These are phyloP conservation scores for Acanthopleura granulata DNA, from an alignment of 2,888 invertebrate species.

Conservation along the genomic window DNA sequence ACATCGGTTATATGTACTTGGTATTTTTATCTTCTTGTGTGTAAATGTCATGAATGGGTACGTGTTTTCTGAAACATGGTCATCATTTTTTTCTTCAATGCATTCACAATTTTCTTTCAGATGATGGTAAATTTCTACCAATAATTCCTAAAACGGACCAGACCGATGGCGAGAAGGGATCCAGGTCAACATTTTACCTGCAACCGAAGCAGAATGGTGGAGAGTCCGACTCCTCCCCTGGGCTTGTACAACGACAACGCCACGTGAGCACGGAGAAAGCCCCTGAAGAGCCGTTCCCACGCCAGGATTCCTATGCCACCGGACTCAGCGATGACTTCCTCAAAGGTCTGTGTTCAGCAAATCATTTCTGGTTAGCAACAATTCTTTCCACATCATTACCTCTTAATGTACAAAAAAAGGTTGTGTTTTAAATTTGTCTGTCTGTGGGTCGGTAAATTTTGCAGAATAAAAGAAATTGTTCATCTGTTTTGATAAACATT, in stretches of 20 bases:
- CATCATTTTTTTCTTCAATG: background rate
- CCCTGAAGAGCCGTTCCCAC: slow-evolving; percentile 30
- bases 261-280: background rate
- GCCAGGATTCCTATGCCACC: slow-evolving; percentile 25
- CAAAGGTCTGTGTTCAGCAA: slow-evolving; percentile 29
- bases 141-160: background rate
- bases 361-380: too few relatives aligned
- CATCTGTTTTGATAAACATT: too few relatives aligned
- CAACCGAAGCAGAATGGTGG: background rate
- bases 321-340: slow-evolving; percentile 36
- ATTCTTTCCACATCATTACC: too few relatives aligned
- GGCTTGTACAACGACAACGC: background rate
- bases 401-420: too few relatives aligned
- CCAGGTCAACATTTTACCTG: background rate
- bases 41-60: too few relatives aligned
- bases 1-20: too few relatives aligned
- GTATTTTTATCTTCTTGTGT: too few relatives aligned
- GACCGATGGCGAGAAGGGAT: slow-evolving; percentile 7
- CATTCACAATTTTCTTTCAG: background rate
- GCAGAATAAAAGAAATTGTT: too few relatives aligned
- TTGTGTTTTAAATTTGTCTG: too few relatives aligned
- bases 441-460: too few relatives aligned
- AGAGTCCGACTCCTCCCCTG: background rate
- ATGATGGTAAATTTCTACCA: background rate
- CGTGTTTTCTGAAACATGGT: too few relatives aligned